Conservation (phyloP, 2,797 vertebrate genomes). For the Bradypodion pumilum region DNA sequence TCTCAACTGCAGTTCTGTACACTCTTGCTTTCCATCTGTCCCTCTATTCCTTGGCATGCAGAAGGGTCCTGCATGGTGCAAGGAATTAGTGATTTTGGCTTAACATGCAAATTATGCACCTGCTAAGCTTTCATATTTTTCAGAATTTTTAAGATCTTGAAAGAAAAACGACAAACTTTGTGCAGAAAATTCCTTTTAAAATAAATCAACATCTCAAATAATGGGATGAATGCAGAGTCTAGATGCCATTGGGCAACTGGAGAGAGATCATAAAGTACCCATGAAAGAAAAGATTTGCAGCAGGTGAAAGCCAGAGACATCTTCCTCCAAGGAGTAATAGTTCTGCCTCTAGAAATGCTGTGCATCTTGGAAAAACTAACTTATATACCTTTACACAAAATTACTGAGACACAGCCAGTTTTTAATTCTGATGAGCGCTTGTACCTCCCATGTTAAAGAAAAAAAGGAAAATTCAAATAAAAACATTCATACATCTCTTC, state of each 20-base stretch:
- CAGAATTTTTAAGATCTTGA: neutral
- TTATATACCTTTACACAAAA: neutral
- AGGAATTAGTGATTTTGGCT: neutral
- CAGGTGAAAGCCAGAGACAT: neutral
- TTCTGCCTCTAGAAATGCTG: neutral
- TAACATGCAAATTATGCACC: neutral
- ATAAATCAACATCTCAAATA: neutral
- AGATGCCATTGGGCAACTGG: neutral
- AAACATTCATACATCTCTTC: neutral
- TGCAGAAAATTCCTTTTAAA: neutral
- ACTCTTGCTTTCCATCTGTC: neutral
- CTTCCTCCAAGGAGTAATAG: neutral
- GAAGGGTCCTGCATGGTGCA: neutral
- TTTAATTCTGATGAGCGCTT: neutral
- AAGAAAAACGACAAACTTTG: neutral
- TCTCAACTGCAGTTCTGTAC: neutral
- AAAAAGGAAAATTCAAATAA: neutral
- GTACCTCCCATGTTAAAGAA: too few relatives aligned
- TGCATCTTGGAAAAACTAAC: neutral
- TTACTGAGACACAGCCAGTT: neutral
- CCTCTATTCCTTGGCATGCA: neutral
- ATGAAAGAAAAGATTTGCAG: neutral
- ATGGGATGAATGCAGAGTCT: neutral
- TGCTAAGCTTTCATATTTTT: neutral
- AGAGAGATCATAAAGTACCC: neutral